Percentiles rank a stretch among this genome's conserved stretches.
Conservation (phyloP, 2,888 invertebrate species). For the Nomada ruficornis region DNA sequence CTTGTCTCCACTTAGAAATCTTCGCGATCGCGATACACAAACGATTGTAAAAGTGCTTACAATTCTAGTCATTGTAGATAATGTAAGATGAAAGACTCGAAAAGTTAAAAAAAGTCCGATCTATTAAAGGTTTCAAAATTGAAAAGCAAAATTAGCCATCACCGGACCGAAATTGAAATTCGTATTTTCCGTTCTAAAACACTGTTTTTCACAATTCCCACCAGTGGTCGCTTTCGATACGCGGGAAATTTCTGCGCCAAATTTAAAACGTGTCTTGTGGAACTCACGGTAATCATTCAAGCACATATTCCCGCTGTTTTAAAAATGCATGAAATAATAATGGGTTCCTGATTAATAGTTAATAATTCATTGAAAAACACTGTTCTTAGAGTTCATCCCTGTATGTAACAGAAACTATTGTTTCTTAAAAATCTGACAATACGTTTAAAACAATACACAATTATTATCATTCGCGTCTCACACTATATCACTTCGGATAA, state of each 20-base stretch:
- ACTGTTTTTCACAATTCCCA: conserved; percentile 11
- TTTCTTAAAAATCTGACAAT: conserved; percentile 11
- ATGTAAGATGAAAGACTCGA: conserved; percentile 23
- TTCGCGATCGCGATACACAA: background rate
- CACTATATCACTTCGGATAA: background rate
- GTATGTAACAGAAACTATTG: conserved; percentile 14
- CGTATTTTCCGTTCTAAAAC: background rate
- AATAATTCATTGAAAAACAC: conserved; percentile 10
- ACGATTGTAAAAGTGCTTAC: background rate
- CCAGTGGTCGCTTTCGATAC: background rate
- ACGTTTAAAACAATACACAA: conserved; percentile 15
- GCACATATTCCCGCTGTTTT: background rate
- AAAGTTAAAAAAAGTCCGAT: background rate
- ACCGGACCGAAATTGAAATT: background rate
- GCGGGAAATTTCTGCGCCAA: background rate
- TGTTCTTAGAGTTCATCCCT: conserved; percentile 20
- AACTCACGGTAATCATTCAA: background rate
- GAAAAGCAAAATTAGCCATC: background rate
- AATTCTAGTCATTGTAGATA: conserved; percentile 42
- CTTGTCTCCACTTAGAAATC: background rate
- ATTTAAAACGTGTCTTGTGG: background rate
- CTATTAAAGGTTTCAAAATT: background rate
- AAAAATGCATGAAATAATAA: conserved; percentile 18
- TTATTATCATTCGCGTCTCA: background rate
- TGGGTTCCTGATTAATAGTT: conserved; percentile 1